Evolutionary conservation across 2,797 vertebrate species (phyloP), one percentile per base, ranked within the genome.

Genomic region (Peromyscus melanophrys): DNA sequence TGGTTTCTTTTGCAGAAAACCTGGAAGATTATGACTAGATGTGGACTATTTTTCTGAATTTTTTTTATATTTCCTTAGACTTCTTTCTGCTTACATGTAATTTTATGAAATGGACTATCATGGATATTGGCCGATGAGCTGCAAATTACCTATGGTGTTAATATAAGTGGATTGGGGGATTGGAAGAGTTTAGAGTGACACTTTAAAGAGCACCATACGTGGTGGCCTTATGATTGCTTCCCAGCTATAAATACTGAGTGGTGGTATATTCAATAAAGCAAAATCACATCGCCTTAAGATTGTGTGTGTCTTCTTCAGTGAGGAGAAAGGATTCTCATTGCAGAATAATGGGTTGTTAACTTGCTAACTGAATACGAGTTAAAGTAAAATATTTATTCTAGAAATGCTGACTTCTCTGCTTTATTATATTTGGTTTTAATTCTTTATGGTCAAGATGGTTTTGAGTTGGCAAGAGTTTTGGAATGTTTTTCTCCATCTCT

Each of bases 201-300:
- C 96, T 92, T 96, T 94, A 85, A 93, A 90, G 89, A 97, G 92
- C 65, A 97, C 73, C 81, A 96, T 93, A 95, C 55, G 96, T 94
- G 91, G 59, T 23, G 0, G 77, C 80, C 94, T 78, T 89, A 90
- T 73, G 85, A 97, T 59, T 94, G 78, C 73, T 86, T 73, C 77
- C 75, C 11, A 43, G 90, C 65, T 98, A 93, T 98, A 98, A 98
- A 97, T 98, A 98, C 17, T 59, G 92, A 82, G 83, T 91, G 91
- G 69, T 83, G 75, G 95, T 97, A 76, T 97, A 92, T 95, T 98
- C 97, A 99, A 98, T 99, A 98, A 99, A 99, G 73, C 59, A 46
- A 94, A 87, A 49, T 95, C 57, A 92, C 8, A 57, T 96, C 94
- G 59, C 96, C 95, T 98, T 97, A 96, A 67, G 17, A 1, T 61